Conservation (phyloP, 2,888 invertebrate genomes). For the Periphyllus acericola region DNA sequence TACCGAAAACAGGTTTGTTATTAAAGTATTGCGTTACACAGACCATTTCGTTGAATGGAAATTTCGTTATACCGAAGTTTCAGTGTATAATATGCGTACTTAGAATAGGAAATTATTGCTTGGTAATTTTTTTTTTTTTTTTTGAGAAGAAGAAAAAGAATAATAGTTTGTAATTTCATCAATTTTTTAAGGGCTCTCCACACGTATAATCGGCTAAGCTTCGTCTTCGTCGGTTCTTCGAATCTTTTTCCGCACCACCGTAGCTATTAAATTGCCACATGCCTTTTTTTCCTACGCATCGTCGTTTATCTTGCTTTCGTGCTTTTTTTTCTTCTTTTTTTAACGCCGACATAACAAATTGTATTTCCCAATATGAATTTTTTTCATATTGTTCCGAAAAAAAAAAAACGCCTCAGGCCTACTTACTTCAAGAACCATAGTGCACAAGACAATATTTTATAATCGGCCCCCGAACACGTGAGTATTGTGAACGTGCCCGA, state of each 20-base stretch:
- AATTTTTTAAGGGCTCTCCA: slow-evolving; percentile 47
- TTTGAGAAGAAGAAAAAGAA: neutral
- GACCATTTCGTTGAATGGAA: too few species aligned
- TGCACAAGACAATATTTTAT: neutral
- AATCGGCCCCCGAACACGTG: neutral
- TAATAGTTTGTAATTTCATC: slow-evolving; percentile 56
- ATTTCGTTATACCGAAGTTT: too few species aligned
- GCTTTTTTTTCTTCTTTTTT: slow-evolving; percentile 22
- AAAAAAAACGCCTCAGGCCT: neutral
- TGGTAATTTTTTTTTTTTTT: neutral
- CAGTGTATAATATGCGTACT: slow-evolving; percentile 11
- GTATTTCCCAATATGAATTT: slow-evolving; percentile 7
- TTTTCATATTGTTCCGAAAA: slow-evolving; percentile 2
- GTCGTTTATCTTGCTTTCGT: slow-evolving; percentile 52
- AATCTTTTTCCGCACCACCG: slow-evolving; percentile 36
- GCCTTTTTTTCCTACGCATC: slow-evolving; percentile 37
- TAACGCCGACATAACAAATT: slow-evolving; percentile 34
- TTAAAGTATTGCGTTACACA: too few species aligned
- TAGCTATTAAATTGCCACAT: slow-evolving; percentile 38
- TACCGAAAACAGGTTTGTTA: too few species aligned
- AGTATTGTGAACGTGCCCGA: neutral
- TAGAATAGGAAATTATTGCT: neutral
- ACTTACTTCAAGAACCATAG: neutral
- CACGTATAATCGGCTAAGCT: slow-evolving; percentile 55
- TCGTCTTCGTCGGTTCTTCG: slow-evolving; percentile 49